Evolutionary conservation across 2,888 invertebrate genomes (phyloP).

Genomic region (Rutpela maculata): DNA sequence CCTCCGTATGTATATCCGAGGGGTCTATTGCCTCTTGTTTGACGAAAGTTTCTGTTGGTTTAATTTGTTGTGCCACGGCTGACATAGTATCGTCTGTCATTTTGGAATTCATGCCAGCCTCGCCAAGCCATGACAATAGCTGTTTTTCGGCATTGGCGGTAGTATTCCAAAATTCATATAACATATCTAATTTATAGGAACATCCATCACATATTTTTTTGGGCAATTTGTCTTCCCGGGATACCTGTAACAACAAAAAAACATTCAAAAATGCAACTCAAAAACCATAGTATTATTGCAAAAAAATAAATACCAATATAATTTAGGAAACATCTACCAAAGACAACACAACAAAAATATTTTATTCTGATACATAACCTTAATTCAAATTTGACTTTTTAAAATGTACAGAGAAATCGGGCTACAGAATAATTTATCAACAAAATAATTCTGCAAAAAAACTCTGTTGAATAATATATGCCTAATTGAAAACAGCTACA

Average conservation of each 20-base stretch:
- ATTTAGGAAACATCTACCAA: background rate
- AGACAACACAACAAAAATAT: background rate
- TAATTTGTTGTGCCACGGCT: conserved; percentile 48
- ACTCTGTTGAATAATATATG: conserved; percentile 51
- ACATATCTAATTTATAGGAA: conserved; percentile 82
- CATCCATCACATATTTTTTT: conserved; percentile 84
- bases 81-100: conserved; percentile 47
- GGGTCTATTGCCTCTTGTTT: conserved; percentile 60
- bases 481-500: conserved; percentile 54
- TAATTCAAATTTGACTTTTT: background rate
- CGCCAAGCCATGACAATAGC: conserved; percentile 69
- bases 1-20: conserved; percentile 51
- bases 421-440: conserved; percentile 49
- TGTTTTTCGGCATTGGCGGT: conserved; percentile 80
- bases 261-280: background rate
- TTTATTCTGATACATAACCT: background rate
- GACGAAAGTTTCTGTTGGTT: conserved; percentile 57
- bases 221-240: conserved; percentile 81
- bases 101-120: conserved; percentile 59
- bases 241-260: conserved; percentile 75
- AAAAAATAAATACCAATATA: too few species aligned
- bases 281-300: background rate
- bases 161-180: conserved; percentile 84
- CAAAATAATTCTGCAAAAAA: conserved; percentile 50
- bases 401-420: conserved; percentile 53